Percentiles rank a stretch among this genome's conserved stretches.
Conservation (phyloP, 2,797 vertebrate genomes). For the Schizopygopsis pylzovi region DNA sequence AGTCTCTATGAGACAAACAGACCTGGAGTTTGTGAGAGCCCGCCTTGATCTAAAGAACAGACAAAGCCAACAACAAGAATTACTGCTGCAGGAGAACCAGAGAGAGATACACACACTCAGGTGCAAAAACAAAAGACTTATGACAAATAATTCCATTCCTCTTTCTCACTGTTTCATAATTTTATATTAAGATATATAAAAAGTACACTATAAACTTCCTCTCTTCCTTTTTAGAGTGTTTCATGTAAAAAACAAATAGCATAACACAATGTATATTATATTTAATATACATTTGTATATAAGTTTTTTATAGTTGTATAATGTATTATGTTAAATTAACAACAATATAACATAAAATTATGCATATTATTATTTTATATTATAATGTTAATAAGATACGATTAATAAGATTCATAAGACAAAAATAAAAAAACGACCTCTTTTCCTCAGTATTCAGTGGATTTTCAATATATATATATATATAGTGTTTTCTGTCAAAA, state of each 20-base stretch:
- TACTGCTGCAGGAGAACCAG: conserved; percentile 69
- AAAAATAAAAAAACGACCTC: not conserved
- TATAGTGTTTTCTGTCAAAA: not conserved
- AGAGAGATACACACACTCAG: conserved; percentile 71
- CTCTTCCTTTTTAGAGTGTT: not conserved
- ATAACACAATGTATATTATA: too few species aligned
- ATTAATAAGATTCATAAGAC: too few species aligned
- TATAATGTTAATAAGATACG: too few species aligned
- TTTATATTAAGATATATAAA: not conserved
- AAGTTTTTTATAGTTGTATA: not conserved
- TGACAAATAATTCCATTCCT: not conserved
- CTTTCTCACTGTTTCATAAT: not conserved
- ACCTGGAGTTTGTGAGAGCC: conserved; percentile 72
- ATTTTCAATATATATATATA: not conserved
- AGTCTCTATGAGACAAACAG: conserved; percentile 66
- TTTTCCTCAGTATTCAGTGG: not conserved
- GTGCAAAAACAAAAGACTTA: conserved; percentile 63
- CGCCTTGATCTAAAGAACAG: conserved; percentile 73
- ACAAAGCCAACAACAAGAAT: conserved; percentile 72
- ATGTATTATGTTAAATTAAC: not conserved
- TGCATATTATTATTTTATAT: not conserved
- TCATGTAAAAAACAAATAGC: not conserved
- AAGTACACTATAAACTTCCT: not conserved
- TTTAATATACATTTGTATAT: too few species aligned
- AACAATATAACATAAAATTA: not conserved